Evolutionary conservation across 2,797 vertebrate genomes (phyloP).

Genomic region (Carapus acus): DNA sequence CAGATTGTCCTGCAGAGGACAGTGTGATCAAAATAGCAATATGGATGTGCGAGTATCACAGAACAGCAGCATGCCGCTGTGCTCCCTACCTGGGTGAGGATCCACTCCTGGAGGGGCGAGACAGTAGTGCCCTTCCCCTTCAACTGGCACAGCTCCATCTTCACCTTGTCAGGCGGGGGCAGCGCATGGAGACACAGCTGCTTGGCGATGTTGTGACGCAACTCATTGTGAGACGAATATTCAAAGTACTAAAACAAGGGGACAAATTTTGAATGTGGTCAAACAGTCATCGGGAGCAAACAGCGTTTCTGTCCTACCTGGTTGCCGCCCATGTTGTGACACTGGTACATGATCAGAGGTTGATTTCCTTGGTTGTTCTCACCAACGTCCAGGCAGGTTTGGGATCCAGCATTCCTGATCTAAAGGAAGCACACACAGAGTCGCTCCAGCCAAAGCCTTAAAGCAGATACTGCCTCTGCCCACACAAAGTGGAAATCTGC

Average conservation of each 20-base stretch:
- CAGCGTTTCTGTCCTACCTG: slow-evolving; percentile 84
- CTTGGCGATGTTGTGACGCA: slow-evolving; percentile 90
- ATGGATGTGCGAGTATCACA: not conserved
- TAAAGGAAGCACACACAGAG: slow-evolving; percentile 49
- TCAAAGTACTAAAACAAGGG: slow-evolving; percentile 84
- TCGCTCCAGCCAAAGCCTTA: not conserved
- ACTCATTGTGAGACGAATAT: slow-evolving; percentile 81
- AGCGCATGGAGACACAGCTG: slow-evolving; percentile 83
- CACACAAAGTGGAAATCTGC: slow-evolving; percentile 1
- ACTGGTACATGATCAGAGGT: slow-evolving; percentile 87
- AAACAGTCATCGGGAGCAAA: too few relatives aligned
- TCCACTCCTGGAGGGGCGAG: slow-evolving; percentile 80
- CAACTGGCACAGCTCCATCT: slow-evolving; percentile 76
- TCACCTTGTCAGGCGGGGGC: slow-evolving; percentile 43
- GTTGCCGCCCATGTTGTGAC: slow-evolving; percentile 96
- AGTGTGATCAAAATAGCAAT: not conserved
- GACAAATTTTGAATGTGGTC: too few relatives aligned
- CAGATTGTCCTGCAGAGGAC: slow-evolving; percentile 71
- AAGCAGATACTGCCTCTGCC: not conserved
- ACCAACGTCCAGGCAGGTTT: slow-evolving; percentile 85
- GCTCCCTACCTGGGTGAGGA: slow-evolving; percentile 77
- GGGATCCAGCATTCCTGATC: slow-evolving; percentile 81
- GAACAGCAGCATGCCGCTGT: too few relatives aligned
- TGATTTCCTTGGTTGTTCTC: slow-evolving; percentile 87
- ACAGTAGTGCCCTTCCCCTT: slow-evolving; percentile 77